Evolutionary conservation across 1,140 invertebrate species (phyloP), one percentile per base, ranked within the genome.

Genomic region (Pseudomyrmex gracilis): DNA sequence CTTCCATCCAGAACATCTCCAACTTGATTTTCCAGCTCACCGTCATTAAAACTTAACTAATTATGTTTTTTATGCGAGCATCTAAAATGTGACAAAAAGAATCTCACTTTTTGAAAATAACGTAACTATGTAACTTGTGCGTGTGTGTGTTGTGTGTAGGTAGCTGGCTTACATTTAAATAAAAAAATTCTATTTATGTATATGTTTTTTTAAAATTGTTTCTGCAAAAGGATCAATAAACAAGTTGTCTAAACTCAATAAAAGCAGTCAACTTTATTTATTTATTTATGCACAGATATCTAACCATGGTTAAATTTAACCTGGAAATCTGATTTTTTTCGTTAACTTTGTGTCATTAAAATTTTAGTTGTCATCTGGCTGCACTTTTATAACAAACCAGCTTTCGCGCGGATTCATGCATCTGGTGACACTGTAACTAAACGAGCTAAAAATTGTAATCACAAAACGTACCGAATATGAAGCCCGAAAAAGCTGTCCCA

Each of bases 371-470:
- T 70, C 34, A 68, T 57, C 20, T 15, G 43, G 43, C 51, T 68
- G 24, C 34, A 78, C 68, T 68, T 78, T 57, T 34, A 10, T 58
- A 24, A 43, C 13, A 47, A 78, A 55, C 68, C 34, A 70, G 43
- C 76, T 77, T 77, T 58, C 43, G 22, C 17, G 13, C 49, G 17
- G n/a, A 66, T 77, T 67, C 24, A 77, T 66, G 22, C 24, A 13
- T 53, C 34, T 55, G 61, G 17, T 55, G 13, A 67, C 58, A 64
- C 63, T 15, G 45, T 45, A 43, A 63, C 17, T 64, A 74, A 77
- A 49, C n/a, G 61, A 77, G 49, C 63, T 22, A 77, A 53, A 67
- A 77, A 49, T 43, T 51, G 49, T 53, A 24, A 70, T 77, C 61
- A 20, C 34, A 66, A 77, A 67, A 57, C 34, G 17, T 57, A 43